Conservation (phyloP, 2,113 vertebrate species). For the Zosterops lateralis region DNA sequence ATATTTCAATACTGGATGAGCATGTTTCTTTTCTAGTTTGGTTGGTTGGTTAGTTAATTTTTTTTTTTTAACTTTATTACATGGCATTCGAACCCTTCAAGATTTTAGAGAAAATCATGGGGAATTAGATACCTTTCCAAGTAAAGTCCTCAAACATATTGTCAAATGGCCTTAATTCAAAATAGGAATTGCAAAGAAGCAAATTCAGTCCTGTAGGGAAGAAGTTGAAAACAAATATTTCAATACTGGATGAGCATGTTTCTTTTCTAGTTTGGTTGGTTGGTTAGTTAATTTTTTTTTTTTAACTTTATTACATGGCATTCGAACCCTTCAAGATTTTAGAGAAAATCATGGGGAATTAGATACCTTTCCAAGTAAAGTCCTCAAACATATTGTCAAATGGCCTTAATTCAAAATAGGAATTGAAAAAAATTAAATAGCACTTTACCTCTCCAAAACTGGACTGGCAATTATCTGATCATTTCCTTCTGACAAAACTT, state of each 20-base stretch:
- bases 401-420: no score
- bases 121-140: not conserved
- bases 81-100: not conserved
- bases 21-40: not conserved
- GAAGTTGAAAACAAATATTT: not conserved
- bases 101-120: not conserved
- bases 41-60: not conserved
- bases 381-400: not conserved
- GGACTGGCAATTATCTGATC: not conserved
- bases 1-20: not conserved
- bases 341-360: not conserved
- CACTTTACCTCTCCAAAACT: not conserved
- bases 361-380: not conserved
- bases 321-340: not conserved
- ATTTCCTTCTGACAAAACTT: not conserved
- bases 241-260: not conserved
- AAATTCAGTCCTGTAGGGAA: no score
- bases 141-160: not conserved
- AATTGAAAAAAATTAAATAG: not conserved
- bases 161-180: no score
- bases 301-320: not conserved
- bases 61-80: not conserved
- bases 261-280: not conserved
- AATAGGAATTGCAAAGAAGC: no score
- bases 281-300: no score